phyloP scores from a whole-genome alignment of 2,113 vertebrate species.

The Salvator merianae region DNA sequence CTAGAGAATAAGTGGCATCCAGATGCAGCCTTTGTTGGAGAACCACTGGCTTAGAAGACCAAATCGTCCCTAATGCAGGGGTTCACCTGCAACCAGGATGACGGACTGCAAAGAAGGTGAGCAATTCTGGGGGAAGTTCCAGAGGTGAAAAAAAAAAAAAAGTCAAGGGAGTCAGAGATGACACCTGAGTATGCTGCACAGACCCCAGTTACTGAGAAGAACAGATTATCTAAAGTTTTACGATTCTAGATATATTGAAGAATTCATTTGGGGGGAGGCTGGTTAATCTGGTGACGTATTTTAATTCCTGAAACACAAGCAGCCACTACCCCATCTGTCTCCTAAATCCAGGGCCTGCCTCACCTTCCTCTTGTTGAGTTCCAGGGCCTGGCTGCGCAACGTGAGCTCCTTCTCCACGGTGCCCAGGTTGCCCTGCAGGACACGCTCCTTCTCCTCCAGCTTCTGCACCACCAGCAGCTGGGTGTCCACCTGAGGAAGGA shows the following conservation, averaged over 20 bases:
- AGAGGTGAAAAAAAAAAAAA: too few relatives aligned
- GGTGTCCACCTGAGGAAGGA: conserved; percentile 83
- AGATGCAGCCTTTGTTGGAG: too few relatives aligned
- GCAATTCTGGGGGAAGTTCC: background rate
- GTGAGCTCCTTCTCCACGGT: conserved; percentile 88
- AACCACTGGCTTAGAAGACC: too few relatives aligned
- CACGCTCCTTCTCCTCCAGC: conserved; percentile 90
- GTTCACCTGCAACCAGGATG: too few relatives aligned
- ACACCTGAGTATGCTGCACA: too few relatives aligned
- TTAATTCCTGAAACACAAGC: background rate
- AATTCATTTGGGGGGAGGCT: background rate
- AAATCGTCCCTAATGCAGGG: too few relatives aligned
- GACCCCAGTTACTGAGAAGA: background rate
- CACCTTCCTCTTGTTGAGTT: conserved; percentile 94
- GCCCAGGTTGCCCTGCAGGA: conserved; percentile 84
- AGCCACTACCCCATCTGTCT: too few relatives aligned
- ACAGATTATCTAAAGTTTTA: background rate
- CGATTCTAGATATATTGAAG: background rate
- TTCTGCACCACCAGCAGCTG: conserved; percentile 91
- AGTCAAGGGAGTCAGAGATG: too few relatives aligned
- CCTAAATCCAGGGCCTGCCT: conserved; percentile 11
- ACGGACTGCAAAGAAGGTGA: background rate
- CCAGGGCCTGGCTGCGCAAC: conserved; percentile 84
- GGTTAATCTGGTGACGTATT: background rate
- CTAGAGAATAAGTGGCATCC: too few relatives aligned